Evolutionary conservation across 2,113 vertebrate genomes (phyloP).

Genomic region (Arizona elegans): DNA sequence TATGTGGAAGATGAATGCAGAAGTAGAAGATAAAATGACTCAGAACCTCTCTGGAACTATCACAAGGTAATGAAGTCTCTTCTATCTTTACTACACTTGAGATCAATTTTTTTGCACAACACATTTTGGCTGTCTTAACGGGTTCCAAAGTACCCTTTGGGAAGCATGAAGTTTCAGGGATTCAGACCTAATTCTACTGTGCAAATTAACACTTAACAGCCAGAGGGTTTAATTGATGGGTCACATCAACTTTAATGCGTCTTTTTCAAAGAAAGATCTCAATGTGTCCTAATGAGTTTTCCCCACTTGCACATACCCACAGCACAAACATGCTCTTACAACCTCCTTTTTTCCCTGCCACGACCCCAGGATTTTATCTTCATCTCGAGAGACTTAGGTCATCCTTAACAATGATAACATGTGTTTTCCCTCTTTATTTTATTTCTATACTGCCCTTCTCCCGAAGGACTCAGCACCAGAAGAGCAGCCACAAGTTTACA

Average conservation of each 20-base stretch:
- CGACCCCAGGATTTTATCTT: background rate
- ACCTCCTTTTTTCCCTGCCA: background rate
- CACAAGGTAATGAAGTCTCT: background rate
- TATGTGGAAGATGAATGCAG: background rate
- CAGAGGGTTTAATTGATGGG: background rate
- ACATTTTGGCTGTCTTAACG: background rate
- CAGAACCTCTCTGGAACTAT: background rate
- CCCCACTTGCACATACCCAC: background rate
- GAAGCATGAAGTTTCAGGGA: background rate
- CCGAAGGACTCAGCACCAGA: background rate
- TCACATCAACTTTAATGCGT: background rate
- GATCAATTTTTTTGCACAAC: background rate
- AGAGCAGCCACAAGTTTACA: background rate
- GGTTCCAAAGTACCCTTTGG: background rate
- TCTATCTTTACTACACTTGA: background rate
- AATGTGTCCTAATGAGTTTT: background rate
- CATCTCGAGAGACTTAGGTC: background rate
- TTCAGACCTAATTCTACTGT: background rate
- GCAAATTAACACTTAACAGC: background rate
- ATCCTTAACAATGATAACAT: background rate
- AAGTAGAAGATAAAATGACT: background rate
- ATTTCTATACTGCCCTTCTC: too few relatives aligned
- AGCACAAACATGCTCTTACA: background rate
- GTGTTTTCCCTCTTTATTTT: background rate
- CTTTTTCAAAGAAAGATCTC: background rate